These are phyloP conservation scores for Aphyosemion australe DNA, from an alignment of 2,113 vertebrate genomes.

Conservation along the genomic window DNA sequence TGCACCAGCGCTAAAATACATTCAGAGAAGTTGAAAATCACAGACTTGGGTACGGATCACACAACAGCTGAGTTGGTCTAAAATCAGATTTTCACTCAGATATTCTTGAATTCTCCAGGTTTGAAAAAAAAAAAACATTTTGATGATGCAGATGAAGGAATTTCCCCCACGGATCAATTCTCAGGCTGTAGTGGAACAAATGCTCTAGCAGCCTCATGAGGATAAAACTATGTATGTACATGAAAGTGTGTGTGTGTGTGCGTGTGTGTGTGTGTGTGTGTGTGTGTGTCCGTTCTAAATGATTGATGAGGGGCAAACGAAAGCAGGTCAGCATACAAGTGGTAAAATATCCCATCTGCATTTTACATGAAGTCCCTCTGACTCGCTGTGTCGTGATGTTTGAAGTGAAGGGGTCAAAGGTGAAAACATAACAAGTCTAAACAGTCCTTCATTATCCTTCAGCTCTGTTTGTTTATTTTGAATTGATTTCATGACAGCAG, in stretches of 20 bases:
- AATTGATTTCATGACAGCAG: too few species aligned
- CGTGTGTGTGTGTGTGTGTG: slow-evolving; percentile 46
- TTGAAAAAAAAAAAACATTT: too few species aligned
- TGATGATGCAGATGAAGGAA: too few species aligned
- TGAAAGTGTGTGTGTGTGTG: slow-evolving; percentile 59
- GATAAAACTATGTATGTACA: slow-evolving; percentile 47
- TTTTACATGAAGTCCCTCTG: slow-evolving; percentile 67
- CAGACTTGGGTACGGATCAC: too few species aligned
- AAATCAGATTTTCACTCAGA: too few species aligned
- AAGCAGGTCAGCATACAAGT: slow-evolving; percentile 64
- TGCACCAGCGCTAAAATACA: too few species aligned
- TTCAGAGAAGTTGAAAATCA: too few species aligned
- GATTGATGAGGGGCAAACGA: slow-evolving; percentile 71
- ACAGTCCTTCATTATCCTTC: too few species aligned
- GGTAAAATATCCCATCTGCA: slow-evolving; percentile 67
- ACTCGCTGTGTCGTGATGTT: slow-evolving; percentile 65
- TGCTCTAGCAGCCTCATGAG: slow-evolving; percentile 39
- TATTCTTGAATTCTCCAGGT: too few species aligned
- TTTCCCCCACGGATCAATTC: slow-evolving; percentile 19
- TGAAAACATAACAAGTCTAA: background rate
- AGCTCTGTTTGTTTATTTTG: too few species aligned
- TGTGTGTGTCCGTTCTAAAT: slow-evolving; percentile 64
- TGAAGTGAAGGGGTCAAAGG: slow-evolving; percentile 21
- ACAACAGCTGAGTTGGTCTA: too few species aligned
- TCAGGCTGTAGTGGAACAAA: slow-evolving; percentile 49